Evolutionary conservation across 2,797 vertebrate species (phyloP).

Genomic region (Paedocypris micromegethes): DNA sequence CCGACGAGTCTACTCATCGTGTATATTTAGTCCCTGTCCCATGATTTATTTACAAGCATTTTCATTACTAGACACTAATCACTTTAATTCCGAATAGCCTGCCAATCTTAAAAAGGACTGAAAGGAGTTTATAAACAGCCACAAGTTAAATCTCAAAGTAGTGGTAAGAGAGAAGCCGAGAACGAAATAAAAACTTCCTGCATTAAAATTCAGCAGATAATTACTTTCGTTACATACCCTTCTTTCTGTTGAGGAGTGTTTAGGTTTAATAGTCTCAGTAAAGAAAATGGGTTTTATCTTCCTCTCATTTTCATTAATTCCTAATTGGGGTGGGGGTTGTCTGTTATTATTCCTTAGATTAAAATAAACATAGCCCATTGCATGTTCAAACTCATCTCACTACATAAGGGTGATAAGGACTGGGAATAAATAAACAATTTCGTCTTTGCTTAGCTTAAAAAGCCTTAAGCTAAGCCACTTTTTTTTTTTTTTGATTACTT

Average conservation of each 20-base stretch:
- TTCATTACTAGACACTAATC: slow-evolving; percentile 39
- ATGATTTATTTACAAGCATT: slow-evolving; percentile 29
- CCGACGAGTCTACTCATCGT: slow-evolving; percentile 14
- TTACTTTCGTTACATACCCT: slow-evolving; percentile 68
- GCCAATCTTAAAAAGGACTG: slow-evolving; percentile 55
- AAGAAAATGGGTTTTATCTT: slow-evolving; percentile 82
- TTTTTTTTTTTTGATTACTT: slow-evolving; percentile 65
- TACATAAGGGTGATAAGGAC: slow-evolving; percentile 77
- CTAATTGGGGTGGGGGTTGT: slow-evolving; percentile 82
- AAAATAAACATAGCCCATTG: slow-evolving; percentile 82
- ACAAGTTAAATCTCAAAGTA: slow-evolving; percentile 67
- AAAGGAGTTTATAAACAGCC: slow-evolving; percentile 62
- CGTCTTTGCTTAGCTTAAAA: slow-evolving; percentile 72
- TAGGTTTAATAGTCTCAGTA: slow-evolving; percentile 83
- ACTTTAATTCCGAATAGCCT: slow-evolving; percentile 38
- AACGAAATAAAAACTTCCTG: slow-evolving; percentile 63
- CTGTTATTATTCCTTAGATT: slow-evolving; percentile 85
- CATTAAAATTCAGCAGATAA: slow-evolving; percentile 82
- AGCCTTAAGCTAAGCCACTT: slow-evolving; percentile 77
- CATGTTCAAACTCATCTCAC: slow-evolving; percentile 81
- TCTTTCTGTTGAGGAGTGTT: slow-evolving; percentile 77
- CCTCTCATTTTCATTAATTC: slow-evolving; percentile 83
- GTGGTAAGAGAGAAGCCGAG: slow-evolving; percentile 65
- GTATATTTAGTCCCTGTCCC: slow-evolving; percentile 25
- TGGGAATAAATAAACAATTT: slow-evolving; percentile 81